A percentile compares a stretch with the other conserved stretches of the same genome.
These are phyloP conservation scores for Melanotus villosus DNA, from an alignment of 2,888 invertebrate genomes.

Conservation along the genomic window DNA sequence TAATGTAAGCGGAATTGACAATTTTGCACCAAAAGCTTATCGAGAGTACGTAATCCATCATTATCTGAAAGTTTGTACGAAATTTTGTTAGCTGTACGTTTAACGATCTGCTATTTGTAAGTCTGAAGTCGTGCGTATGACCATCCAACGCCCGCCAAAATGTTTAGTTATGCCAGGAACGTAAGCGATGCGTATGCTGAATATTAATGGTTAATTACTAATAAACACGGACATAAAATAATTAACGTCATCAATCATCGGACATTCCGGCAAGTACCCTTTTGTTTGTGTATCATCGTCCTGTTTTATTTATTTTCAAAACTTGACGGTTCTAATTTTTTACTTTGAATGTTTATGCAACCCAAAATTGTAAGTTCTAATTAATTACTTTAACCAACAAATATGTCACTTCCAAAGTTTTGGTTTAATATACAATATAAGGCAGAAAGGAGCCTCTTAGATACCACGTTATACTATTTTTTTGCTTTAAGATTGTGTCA, in stretches of 20 bases:
- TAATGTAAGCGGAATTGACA: no score
- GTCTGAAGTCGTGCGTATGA: conserved; percentile 45
- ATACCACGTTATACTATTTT: no score
- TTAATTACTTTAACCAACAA: no score
- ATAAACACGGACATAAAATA: conserved; percentile 51
- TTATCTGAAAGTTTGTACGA: not conserved
- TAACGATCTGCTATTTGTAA: conserved; percentile 42
- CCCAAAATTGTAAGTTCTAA: no score
- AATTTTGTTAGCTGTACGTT: not conserved
- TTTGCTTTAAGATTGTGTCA: no score
- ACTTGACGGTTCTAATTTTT: no score
- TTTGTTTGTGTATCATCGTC: not conserved
- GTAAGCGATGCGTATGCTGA: conserved; percentile 47
- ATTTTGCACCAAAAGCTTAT: not conserved
- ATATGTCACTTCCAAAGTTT: no score
- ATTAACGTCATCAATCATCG: conserved; percentile 49
- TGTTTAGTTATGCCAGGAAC: conserved; percentile 42
- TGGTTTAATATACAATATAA: no score
- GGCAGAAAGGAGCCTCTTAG: no score
- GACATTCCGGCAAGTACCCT: conserved; percentile 13
- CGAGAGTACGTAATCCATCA: not conserved
- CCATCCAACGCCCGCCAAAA: conserved; percentile 29
- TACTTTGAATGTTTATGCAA: no score
- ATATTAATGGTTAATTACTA: conserved; percentile 54
- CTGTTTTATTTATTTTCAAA: no score